Conservation (phyloP, 1,140 invertebrate species). For the Drosophila tani region DNA sequence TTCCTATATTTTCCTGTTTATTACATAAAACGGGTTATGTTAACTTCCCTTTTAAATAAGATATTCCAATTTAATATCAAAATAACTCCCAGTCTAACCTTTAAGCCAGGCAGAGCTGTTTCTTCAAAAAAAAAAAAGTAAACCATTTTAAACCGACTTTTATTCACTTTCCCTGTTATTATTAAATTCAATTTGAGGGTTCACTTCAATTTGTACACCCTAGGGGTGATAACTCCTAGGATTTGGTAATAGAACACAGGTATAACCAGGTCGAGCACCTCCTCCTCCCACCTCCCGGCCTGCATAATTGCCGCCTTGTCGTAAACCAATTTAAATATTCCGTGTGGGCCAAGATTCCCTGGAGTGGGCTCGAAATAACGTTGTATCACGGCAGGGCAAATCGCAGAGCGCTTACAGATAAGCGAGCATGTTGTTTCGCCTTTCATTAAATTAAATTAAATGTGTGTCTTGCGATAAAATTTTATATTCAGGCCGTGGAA, state of each 20-base stretch:
- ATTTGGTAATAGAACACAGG: constrained; percentile 20
- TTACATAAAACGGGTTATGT: no score
- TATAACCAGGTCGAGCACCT: constrained; percentile 3
- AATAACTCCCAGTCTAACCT: not conserved
- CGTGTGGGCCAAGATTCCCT: constrained; percentile 20
- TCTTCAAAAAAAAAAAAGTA: not conserved
- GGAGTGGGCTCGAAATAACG: constrained; percentile 13
- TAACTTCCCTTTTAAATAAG: not conserved
- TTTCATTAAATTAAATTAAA: constrained; percentile 63
- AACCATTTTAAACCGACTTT: not conserved
- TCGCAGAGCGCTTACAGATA: constrained; percentile 55
- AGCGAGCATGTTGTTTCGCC: constrained; percentile 55
- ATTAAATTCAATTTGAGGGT: not conserved
- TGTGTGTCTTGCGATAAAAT: constrained; percentile 63
- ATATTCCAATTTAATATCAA: not conserved
- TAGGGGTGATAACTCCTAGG: constrained; percentile 6
- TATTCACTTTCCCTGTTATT: not conserved
- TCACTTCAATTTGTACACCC: not conserved
- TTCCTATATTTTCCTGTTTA: no score
- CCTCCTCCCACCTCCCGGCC: not conserved
- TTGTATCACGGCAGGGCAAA: constrained; percentile 42
- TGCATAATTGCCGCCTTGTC: constrained; percentile 39
- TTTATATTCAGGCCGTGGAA: constrained; percentile 44
- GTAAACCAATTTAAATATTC: constrained; percentile 49
- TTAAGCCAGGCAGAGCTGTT: not conserved